phyloP scores from a whole-genome alignment of 2,888 invertebrate species.

The Epirrita christyi region DNA sequence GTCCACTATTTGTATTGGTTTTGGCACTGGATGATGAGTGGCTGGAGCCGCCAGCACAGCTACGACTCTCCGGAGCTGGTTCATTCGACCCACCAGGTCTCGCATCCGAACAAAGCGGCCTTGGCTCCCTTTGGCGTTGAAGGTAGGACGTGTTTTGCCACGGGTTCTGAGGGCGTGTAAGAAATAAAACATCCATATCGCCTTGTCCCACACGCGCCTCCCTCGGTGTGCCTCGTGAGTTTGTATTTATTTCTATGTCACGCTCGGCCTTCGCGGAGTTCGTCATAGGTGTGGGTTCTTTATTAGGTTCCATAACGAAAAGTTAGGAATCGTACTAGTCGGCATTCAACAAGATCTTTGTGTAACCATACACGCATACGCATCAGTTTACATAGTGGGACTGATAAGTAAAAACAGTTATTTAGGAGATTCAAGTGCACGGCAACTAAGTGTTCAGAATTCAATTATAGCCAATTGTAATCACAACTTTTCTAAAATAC shows the following conservation, averaged over 20 bases:
- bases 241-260: slow-evolving; percentile 57
- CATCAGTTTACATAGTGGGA: slow-evolving; percentile 9
- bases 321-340: slow-evolving; percentile 56
- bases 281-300: slow-evolving; percentile 57
- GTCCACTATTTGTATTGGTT: slow-evolving; percentile 48
- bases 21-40: slow-evolving; percentile 44
- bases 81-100: slow-evolving; percentile 47
- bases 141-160: slow-evolving; percentile 44
- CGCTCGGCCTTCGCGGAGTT: slow-evolving; percentile 57
- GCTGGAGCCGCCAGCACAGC: slow-evolving; percentile 40
- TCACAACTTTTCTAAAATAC: slow-evolving; percentile 5
- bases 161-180: slow-evolving; percentile 64
- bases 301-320: slow-evolving; percentile 72
- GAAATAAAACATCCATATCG: slow-evolving; percentile 62
- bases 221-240: slow-evolving; percentile 50
- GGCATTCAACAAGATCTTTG: slow-evolving; percentile 71
- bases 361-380: slow-evolving; percentile 55
- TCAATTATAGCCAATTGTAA: neutral
- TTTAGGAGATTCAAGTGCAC: neutral
- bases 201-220: slow-evolving; percentile 47
- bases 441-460: slow-evolving; percentile 4
- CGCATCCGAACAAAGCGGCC: slow-evolving; percentile 1
- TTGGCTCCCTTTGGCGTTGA: slow-evolving; percentile 17
- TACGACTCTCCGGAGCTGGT: slow-evolving; percentile 47
- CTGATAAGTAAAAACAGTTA: neutral